These are phyloP conservation scores for Drosophila anomalata DNA, from an alignment of 2,888 invertebrate genomes.

Conservation along the genomic window DNA sequence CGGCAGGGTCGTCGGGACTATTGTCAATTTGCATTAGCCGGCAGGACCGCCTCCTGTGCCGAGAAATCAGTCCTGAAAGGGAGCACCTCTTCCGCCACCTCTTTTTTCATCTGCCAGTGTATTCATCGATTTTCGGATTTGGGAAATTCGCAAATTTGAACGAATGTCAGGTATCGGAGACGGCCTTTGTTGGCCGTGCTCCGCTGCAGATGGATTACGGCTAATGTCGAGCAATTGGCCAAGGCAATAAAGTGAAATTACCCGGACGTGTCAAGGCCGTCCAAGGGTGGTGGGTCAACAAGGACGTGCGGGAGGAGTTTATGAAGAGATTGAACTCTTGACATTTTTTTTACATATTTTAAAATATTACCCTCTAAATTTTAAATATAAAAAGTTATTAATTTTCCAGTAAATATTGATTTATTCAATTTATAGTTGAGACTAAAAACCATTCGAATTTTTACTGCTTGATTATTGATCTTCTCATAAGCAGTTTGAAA, in stretches of 20 bases:
- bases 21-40: slow-evolving; percentile 76
- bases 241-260: slow-evolving; percentile 71
- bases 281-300: background rate
- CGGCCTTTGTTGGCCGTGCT: slow-evolving; percentile 33
- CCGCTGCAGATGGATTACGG: slow-evolving; percentile 75
- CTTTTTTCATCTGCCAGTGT: slow-evolving; percentile 68
- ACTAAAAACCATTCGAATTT: background rate
- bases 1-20: slow-evolving; percentile 54
- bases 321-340: background rate
- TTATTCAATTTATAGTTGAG: background rate
- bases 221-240: slow-evolving; percentile 68
- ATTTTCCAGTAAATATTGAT: background rate
- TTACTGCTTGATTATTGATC: background rate
- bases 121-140: slow-evolving; percentile 67
- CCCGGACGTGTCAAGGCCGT: slow-evolving; percentile 69
- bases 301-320: background rate
- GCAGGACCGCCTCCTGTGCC: slow-evolving; percentile 68
- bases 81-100: slow-evolving; percentile 62
- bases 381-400: background rate
- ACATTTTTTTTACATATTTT: background rate
- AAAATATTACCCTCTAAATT: background rate
- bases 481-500: background rate
- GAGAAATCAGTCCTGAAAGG: slow-evolving; percentile 23
- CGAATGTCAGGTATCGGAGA: slow-evolving; percentile 72
- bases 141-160: slow-evolving; percentile 64